Evolutionary conservation across 2,888 invertebrate species (phyloP).

Genomic region (Cosmia pyralina): DNA sequence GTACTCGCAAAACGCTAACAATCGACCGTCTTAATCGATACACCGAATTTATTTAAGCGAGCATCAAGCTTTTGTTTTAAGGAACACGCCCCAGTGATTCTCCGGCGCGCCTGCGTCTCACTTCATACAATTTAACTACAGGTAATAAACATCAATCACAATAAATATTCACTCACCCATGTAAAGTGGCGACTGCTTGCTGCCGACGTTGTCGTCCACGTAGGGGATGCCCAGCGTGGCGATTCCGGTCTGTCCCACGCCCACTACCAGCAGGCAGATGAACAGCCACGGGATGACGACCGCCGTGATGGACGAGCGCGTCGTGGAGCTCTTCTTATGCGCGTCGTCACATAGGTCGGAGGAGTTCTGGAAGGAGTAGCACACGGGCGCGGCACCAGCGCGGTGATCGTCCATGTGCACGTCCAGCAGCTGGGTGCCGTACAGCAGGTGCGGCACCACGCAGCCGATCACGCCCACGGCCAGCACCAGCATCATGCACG

Average conservation of each 20-base stretch:
- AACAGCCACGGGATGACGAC: slow-evolving; percentile 97
- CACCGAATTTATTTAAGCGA: slow-evolving; percentile 51
- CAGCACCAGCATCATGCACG: slow-evolving; percentile 97
- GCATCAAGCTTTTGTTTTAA: slow-evolving; percentile 56
- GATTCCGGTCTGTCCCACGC: slow-evolving; percentile 97
- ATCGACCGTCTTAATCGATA: slow-evolving; percentile 58
- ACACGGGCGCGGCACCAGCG: slow-evolving; percentile 82
- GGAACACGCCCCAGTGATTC: slow-evolving; percentile 51
- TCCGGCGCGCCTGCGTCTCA: slow-evolving; percentile 24
- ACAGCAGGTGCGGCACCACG: slow-evolving; percentile 96
- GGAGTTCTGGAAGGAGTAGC: slow-evolving; percentile 73
- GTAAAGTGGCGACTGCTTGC: slow-evolving; percentile 97
- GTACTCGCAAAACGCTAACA: slow-evolving; percentile 63
- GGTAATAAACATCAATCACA: slow-evolving; percentile 33
- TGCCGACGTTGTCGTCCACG: slow-evolving; percentile 98
- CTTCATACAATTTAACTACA: slow-evolving; percentile 37
- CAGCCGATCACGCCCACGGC: slow-evolving; percentile 96
- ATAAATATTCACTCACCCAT: slow-evolving; percentile 92
- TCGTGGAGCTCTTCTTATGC: slow-evolving; percentile 91
- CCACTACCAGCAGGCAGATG: slow-evolving; percentile 95
- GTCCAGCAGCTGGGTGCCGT: slow-evolving; percentile 93
- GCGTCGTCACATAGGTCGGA: slow-evolving; percentile 90
- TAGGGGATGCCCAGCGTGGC: slow-evolving; percentile 98
- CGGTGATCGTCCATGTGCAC: slow-evolving; percentile 81
- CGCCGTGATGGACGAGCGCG: slow-evolving; percentile 94